These are phyloP conservation scores for Lordiphosa mommai DNA, from an alignment of 1,140 invertebrate species.

Conservation along the genomic window DNA sequence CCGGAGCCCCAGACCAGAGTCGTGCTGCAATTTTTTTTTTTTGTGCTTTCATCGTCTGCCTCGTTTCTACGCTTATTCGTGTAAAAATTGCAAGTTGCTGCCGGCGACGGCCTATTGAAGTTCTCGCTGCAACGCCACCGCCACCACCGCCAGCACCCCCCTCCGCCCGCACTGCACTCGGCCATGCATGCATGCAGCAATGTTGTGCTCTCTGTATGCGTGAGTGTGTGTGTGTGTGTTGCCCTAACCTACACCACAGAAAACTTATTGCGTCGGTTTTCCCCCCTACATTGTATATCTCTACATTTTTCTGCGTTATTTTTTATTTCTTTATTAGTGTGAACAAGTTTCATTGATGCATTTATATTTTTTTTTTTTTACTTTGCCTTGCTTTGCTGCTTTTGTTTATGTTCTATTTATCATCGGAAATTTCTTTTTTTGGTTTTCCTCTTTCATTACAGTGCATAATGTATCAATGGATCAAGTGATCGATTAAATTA, in stretches of 20 bases:
- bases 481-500: neutral
- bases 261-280: constrained; percentile 65
- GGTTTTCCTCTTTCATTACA: neutral
- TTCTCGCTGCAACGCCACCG: constrained; percentile 15
- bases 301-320: constrained; percentile 9
- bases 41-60: neutral
- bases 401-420: constrained; percentile 9
- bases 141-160: neutral
- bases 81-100: constrained; percentile 61
- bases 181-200: constrained; percentile 24
- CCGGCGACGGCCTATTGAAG: constrained; percentile 57
- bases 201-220: neutral
- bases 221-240: constrained; percentile 13
- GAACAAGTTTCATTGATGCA: constrained; percentile 51
- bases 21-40: neutral
- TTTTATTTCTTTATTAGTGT: constrained; percentile 40
- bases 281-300: constrained; percentile 28
- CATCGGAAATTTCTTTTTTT: neutral
- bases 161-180: constrained; percentile 31
- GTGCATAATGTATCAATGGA: neutral
- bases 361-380: constrained; percentile 8
- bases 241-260: constrained; percentile 72
- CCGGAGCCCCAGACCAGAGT: neutral
- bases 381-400: neutral
- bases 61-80: constrained; percentile 66